Percentiles rank a stretch among this genome's conserved stretches.
Evolutionary conservation across 2,797 vertebrate species (phyloP).

Genomic region (Vireo griseus): DNA sequence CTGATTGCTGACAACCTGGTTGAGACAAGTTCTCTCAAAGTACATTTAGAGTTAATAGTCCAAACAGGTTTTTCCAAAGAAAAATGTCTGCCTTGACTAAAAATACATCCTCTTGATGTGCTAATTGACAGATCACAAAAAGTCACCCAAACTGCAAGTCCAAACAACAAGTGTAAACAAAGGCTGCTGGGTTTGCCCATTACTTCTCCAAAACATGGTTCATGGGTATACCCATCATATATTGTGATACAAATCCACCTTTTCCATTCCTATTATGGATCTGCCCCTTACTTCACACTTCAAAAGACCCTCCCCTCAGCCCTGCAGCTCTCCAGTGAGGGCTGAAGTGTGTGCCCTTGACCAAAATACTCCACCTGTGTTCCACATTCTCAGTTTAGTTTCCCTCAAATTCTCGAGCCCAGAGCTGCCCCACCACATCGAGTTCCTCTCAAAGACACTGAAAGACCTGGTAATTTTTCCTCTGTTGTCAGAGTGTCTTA

Average conservation of each 20-base stretch:
- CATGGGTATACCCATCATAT: rapidly evolving
- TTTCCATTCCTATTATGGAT: not conserved
- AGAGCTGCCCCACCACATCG: not conserved
- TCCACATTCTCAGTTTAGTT: not conserved
- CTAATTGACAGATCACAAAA: not conserved
- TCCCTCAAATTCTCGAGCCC: not conserved
- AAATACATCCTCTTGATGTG: constrained; percentile 12
- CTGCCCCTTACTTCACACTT: not conserved
- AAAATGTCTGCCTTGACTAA: not conserved
- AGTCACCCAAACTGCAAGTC: not conserved
- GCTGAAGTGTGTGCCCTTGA: not conserved
- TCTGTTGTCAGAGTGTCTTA: not conserved
- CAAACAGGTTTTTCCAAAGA: constrained; percentile 12
- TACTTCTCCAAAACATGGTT: not conserved
- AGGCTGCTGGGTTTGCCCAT: not conserved
- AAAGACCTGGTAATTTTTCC: not conserved
- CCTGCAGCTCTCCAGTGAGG: not conserved
- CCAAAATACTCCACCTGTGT: not conserved
- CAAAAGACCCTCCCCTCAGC: not conserved
- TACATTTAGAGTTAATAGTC: not conserved
- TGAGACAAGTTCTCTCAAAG: not conserved
- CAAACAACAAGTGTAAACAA: not conserved
- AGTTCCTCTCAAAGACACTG: not conserved
- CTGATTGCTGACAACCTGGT: not conserved
- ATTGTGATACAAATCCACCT: not conserved